phyloP scores from a whole-genome alignment of 1,140 invertebrate species.

The Drosophila micromelanica region DNA sequence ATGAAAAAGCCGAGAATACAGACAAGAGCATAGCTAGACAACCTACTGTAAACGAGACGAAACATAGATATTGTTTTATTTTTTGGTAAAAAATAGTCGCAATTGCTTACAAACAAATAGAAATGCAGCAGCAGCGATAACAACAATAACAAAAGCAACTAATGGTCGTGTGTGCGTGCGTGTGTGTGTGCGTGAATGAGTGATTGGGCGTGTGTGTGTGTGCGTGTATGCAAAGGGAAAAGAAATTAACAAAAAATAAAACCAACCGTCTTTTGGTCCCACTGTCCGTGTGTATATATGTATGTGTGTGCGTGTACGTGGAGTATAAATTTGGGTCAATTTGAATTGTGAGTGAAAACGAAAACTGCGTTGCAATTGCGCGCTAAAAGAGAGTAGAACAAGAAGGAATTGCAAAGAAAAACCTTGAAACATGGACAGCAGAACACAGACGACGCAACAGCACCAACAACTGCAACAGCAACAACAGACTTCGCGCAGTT shows the following conservation, averaged over 20 bases:
- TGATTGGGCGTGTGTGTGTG: slow-evolving; percentile 12
- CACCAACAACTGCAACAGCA: slow-evolving; percentile 57
- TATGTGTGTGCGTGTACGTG: slow-evolving; percentile 41
- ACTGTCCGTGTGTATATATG: slow-evolving; percentile 13
- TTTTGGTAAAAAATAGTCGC: slow-evolving; percentile 26
- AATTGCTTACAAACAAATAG: slow-evolving; percentile 32
- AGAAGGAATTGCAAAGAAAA: neutral
- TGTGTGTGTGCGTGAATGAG: neutral
- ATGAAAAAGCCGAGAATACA: slow-evolving; percentile 40
- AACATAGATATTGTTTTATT: slow-evolving; percentile 1
- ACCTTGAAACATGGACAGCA: slow-evolving; percentile 47
- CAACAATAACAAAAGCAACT: slow-evolving; percentile 45
- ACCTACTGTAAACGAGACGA: slow-evolving; percentile 18
- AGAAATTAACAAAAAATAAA: slow-evolving; percentile 35
- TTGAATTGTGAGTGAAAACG: slow-evolving; percentile 45
- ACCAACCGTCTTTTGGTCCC: slow-evolving; percentile 21
- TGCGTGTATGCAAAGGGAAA: slow-evolving; percentile 24
- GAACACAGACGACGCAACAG: slow-evolving; percentile 48
- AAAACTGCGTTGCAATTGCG: slow-evolving; percentile 54
- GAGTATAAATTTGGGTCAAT: slow-evolving; percentile 52
- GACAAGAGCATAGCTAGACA: slow-evolving; percentile 27
- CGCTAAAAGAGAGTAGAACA: slow-evolving; percentile 33
- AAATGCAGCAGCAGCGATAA: slow-evolving; percentile 40
- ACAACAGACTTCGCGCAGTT: slow-evolving; percentile 61
- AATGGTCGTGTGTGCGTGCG: slow-evolving; percentile 26